Conservation (phyloP, 2,113 vertebrate species). For the Hemiprocne comata region DNA sequence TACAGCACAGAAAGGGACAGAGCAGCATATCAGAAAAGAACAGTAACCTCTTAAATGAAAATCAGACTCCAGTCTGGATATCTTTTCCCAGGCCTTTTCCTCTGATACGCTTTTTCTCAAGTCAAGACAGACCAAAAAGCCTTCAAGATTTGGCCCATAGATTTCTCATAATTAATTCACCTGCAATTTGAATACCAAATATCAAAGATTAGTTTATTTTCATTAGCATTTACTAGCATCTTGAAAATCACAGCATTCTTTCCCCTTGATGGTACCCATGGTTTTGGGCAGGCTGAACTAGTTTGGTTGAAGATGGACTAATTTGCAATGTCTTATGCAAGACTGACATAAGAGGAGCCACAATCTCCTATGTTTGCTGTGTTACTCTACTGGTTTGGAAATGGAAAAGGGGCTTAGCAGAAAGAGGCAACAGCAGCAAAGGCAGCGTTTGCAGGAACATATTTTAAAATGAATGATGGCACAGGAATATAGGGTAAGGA, state of each 20-base stretch:
- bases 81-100: neutral
- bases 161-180: slow-evolving; percentile 30
- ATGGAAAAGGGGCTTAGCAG: neutral
- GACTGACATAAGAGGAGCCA: neutral
- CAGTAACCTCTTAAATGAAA: neutral
- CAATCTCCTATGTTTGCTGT: no score
- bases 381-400: neutral
- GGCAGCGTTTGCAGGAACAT: neutral
- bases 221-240: neutral
- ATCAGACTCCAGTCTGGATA: neutral
- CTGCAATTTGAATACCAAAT: neutral
- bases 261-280: neutral
- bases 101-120: neutral
- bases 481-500: neutral
- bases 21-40: neutral
- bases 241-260: neutral
- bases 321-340: neutral
- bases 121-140: neutral
- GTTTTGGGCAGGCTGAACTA: neutral
- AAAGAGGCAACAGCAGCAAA: neutral
- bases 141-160: neutral
- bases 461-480: neutral
- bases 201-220: neutral
- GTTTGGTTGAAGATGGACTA: neutral
- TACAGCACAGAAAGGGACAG: neutral